phyloP scores from a whole-genome alignment of 2,113 vertebrate species.

The Tychaedon coryphoeus region DNA sequence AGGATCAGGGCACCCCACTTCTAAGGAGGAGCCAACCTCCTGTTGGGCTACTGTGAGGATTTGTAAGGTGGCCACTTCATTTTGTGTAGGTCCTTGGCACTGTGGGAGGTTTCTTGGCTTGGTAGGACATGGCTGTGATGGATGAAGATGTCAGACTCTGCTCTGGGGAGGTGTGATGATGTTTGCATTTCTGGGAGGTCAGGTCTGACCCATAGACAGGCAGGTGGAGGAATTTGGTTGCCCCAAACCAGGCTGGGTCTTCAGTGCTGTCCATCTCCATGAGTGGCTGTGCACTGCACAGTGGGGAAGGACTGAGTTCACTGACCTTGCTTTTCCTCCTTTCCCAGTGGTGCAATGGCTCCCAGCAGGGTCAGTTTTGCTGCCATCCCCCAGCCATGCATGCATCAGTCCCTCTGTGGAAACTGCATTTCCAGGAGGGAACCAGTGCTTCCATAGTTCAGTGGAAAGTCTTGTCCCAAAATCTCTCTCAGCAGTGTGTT shows the following conservation, averaged over 20 bases:
- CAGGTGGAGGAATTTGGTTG: not conserved
- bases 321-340: not conserved
- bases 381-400: not conserved
- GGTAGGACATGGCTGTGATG: not conserved
- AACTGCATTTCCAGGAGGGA: not conserved
- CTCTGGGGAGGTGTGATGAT: not conserved
- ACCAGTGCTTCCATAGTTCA: not conserved
- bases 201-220: not conserved
- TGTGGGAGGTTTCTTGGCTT: not conserved
- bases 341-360: not conserved
- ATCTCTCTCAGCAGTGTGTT: not conserved
- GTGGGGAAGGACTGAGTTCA: not conserved
- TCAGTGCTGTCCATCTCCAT: fast-evolving
- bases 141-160: not conserved
- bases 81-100: not conserved
- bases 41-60: not conserved
- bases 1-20: fast-evolving
- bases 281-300: not conserved
- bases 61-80: not conserved
- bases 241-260: not conserved
- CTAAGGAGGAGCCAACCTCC: not conserved
- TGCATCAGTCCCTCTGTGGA: not conserved
- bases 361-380: not conserved
- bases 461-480: not conserved
- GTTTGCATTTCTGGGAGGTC: not conserved